Evolutionary conservation across 2,113 vertebrate species (phyloP).

Genomic region (Neopipo cinnamomea): DNA sequence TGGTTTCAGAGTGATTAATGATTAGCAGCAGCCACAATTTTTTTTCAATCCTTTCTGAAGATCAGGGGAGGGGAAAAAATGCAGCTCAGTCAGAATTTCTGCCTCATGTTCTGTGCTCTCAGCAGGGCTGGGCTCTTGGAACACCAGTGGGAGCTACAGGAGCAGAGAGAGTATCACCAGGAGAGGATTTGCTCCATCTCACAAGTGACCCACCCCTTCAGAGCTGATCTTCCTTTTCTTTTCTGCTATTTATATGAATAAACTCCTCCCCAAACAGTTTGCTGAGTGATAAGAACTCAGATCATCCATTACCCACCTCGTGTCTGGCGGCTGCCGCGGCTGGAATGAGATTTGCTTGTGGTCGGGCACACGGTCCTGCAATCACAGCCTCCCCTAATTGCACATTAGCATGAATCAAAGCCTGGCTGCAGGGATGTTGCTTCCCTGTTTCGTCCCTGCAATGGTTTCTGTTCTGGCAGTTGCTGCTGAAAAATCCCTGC

Average conservation of each 20-base stretch:
- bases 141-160: neutral
- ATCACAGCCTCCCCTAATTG: neutral
- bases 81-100: conserved; percentile 31
- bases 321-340: neutral
- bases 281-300: neutral
- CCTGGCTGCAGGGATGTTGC: neutral
- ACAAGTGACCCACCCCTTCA: neutral
- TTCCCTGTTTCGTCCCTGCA: neutral
- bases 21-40: neutral
- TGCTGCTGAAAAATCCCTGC: neutral
- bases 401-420: neutral
- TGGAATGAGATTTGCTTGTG: neutral
- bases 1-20: conserved; percentile 42
- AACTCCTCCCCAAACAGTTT: neutral
- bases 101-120: neutral
- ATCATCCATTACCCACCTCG: neutral
- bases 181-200: neutral
- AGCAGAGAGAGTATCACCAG: neutral
- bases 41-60: neutral
- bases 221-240: neutral
- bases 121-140: neutral
- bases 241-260: neutral
- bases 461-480: conserved; percentile 12
- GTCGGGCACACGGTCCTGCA: neutral
- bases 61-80: neutral